phyloP scores from a whole-genome alignment of 2,888 invertebrate species.

The Meta bourneti region DNA sequence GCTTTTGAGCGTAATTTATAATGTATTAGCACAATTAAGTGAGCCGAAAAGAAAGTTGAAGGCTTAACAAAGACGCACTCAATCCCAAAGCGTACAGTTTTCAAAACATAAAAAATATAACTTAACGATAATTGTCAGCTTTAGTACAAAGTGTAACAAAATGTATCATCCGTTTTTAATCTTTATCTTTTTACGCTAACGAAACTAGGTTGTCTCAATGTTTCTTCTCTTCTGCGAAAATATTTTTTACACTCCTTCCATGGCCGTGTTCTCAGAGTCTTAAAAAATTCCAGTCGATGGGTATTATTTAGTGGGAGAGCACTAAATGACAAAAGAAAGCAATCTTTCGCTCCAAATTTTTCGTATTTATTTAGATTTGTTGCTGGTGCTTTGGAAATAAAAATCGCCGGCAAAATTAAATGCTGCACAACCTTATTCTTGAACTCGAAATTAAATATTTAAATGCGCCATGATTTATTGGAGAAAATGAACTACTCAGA shows the following conservation, averaged over 20 bases:
- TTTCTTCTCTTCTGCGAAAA: neutral
- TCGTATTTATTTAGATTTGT: neutral
- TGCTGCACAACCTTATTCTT: conserved; percentile 32
- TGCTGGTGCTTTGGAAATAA: neutral
- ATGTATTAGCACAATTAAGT: neutral
- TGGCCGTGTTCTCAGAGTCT: neutral
- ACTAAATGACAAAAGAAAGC: conserved; percentile 4
- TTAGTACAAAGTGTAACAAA: neutral
- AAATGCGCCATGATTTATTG: conserved; percentile 58
- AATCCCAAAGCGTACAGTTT: neutral
- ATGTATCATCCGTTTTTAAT: conserved; percentile 1
- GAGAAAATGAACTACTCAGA: conserved; percentile 27
- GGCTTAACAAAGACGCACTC: neutral
- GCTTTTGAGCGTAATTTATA: neutral
- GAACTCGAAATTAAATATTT: conserved; percentile 66
- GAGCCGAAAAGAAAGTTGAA: neutral
- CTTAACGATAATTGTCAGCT: neutral
- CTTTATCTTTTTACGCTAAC: conserved; percentile 20
- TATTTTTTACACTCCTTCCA: neutral
- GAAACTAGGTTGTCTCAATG: neutral
- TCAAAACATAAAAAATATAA: neutral
- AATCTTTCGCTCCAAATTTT: neutral
- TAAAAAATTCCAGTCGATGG: neutral
- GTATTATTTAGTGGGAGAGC: neutral
- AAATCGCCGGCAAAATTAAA: conserved; percentile 36